Conservation (phyloP, 1,140 invertebrate genomes). For the Drosophila quadrilineata region DNA sequence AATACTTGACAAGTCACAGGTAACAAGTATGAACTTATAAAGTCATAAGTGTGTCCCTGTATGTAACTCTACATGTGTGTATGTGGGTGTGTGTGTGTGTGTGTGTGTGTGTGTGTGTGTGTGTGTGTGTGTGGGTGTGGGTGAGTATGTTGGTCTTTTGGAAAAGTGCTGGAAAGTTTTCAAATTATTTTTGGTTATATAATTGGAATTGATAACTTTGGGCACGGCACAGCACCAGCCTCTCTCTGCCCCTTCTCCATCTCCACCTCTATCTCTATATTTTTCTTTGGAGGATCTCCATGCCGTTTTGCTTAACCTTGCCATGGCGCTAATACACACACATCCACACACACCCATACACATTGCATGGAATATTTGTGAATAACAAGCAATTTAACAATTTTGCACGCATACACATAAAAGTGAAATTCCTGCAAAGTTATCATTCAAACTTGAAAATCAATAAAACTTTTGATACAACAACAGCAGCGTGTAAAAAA, state of each 20-base stretch:
- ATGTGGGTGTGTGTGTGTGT: background rate
- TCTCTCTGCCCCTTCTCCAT: background rate
- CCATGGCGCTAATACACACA: background rate
- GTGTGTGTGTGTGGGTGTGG: slow-evolving; percentile 13
- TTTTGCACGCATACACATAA: slow-evolving; percentile 51
- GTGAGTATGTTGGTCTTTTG: slow-evolving; percentile 56
- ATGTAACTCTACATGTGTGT: slow-evolving; percentile 5
- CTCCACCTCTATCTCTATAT: too few relatives aligned
- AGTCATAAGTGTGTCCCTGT: slow-evolving; percentile 50
- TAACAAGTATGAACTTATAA: slow-evolving; percentile 77
- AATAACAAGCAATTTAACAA: slow-evolving; percentile 80
- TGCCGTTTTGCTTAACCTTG: too few relatives aligned
- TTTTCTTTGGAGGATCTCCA: too few relatives aligned
- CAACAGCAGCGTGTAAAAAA: slow-evolving; percentile 14
- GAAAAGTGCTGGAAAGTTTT: slow-evolving; percentile 73
- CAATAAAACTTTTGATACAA: slow-evolving; percentile 76
- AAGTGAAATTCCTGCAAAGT: slow-evolving; percentile 72
- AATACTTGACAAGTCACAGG: slow-evolving; percentile 78
- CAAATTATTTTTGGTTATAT: slow-evolving; percentile 80
- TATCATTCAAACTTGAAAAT: slow-evolving; percentile 80
- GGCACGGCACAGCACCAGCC: slow-evolving; percentile 33
- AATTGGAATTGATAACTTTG: slow-evolving; percentile 79
- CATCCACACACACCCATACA: background rate
- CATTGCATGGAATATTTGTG: slow-evolving; percentile 54
- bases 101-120: slow-evolving; percentile 10